Conservation (phyloP, 2,113 vertebrate species). For the Phrynosoma blainvillii region DNA sequence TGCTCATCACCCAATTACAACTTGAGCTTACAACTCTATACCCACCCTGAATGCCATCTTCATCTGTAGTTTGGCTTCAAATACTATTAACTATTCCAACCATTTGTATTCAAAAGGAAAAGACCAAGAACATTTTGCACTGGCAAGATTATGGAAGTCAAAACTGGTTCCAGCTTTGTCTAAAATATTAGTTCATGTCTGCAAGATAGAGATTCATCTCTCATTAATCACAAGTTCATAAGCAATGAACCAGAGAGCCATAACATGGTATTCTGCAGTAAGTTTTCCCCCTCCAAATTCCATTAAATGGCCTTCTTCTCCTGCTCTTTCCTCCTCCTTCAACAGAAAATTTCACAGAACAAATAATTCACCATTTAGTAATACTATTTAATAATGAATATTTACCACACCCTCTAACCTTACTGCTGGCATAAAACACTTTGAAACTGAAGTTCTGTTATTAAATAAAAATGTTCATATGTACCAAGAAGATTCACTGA, state of each 20-base stretch:
- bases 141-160: rapidly evolving
- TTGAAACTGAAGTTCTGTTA: not conserved
- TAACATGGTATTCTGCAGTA: not conserved
- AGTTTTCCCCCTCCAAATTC: constrained; percentile 22
- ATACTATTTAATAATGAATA: constrained; percentile 5
- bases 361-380: not conserved
- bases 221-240: not conserved
- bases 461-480: not conserved
- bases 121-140: not conserved
- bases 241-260: not conserved
- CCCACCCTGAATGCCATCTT: not conserved
- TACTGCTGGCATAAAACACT: not conserved
- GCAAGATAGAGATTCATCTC: not conserved
- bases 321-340: not conserved
- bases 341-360: not conserved
- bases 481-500: not conserved
- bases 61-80: not conserved
- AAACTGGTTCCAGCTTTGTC: not conserved
- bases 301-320: not conserved
- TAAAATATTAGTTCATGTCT: not conserved
- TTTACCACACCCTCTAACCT: not conserved
- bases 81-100: not conserved
- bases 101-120: not conserved
- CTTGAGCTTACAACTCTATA: not conserved
- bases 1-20: not conserved